A percentile compares a stretch with the other conserved stretches of the same genome.
Evolutionary conservation across 92 coral and sea anemone species (phyloP).

Genomic region (Palythoa grandis): DNA sequence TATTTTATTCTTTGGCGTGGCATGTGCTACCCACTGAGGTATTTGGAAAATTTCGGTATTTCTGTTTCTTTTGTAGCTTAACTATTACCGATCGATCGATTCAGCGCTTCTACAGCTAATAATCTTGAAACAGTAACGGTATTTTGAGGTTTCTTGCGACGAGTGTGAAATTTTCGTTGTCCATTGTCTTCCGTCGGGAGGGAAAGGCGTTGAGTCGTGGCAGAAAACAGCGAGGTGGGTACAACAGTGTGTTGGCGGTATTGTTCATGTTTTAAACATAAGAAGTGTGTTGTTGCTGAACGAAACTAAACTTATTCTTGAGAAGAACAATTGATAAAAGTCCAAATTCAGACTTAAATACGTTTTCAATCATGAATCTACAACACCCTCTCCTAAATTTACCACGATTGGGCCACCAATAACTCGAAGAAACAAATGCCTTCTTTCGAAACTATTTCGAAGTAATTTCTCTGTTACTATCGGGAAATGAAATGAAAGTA

Average conservation of each 20-base stretch:
- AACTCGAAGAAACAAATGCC: no score
- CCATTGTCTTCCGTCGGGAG: constrained; percentile 38
- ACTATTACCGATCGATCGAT: not conserved
- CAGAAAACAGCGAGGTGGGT: constrained; percentile 47
- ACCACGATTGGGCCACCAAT: no score
- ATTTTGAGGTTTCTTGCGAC: constrained; percentile 9
- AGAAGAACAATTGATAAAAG: not conserved
- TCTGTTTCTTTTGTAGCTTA: not conserved
- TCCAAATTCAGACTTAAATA: no score
- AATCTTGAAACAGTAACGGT: not conserved
- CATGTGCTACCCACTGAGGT: not conserved
- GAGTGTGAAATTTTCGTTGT: not conserved
- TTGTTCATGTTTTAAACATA: constrained; percentile 45
- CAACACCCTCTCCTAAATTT: no score
- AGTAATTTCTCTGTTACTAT: no score
- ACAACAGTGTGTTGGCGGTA: constrained; percentile 6
- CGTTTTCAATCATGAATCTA: no score
- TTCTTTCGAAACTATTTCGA: no score
- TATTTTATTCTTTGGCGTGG: constrained; percentile 16
- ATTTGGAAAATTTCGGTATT: not conserved
- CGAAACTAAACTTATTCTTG: not conserved
- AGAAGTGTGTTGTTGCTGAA: not conserved
- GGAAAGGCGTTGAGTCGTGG: constrained; percentile 35
- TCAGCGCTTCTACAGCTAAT: not conserved
- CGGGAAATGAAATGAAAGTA: no score